These are phyloP conservation scores for Atherinomorus stipes DNA, from an alignment of 2,113 vertebrate genomes.

Conservation along the genomic window DNA sequence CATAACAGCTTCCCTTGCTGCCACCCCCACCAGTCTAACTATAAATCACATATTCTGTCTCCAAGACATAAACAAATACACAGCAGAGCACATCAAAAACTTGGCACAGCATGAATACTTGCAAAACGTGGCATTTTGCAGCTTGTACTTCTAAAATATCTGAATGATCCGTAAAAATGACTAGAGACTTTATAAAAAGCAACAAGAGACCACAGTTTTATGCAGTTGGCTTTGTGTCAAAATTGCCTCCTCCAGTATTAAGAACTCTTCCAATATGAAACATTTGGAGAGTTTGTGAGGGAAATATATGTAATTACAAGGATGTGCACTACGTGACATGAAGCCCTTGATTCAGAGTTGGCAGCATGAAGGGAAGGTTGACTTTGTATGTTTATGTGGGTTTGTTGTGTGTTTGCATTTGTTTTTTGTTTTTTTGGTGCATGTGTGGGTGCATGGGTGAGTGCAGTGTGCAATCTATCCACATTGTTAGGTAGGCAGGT, in stretches of 20 bases:
- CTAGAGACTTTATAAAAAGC: conserved; percentile 57
- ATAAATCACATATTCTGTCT: conserved; percentile 80
- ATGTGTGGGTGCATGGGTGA: conserved; percentile 52
- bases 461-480: conserved; percentile 47
- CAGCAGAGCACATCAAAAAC: conserved; percentile 70
- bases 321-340: conserved; percentile 33
- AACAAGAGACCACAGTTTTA: conserved; percentile 41
- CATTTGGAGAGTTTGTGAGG: conserved; percentile 51
- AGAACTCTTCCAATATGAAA: conserved; percentile 26
- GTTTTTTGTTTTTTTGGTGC: conserved; percentile 23
- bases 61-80: conserved; percentile 80
- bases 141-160: conserved; percentile 70
- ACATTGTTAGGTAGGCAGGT: conserved; percentile 37
- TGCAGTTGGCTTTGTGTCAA: conserved; percentile 48
- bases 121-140: conserved; percentile 63
- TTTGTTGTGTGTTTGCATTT: conserved; percentile 24
- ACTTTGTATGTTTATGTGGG: conserved; percentile 30
- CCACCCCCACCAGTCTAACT: conserved; percentile 78
- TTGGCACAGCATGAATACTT: conserved; percentile 74
- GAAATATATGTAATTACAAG: conserved; percentile 53
- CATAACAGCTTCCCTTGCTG: conserved; percentile 76
- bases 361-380: conserved; percentile 26
- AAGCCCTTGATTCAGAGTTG: conserved; percentile 47
- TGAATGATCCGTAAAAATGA: conserved; percentile 73
- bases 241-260: conserved; percentile 34